Percentiles rank a stretch among this genome's conserved stretches.
phyloP scores from a whole-genome alignment of 2,888 invertebrate species.

The Elmis aenea region DNA sequence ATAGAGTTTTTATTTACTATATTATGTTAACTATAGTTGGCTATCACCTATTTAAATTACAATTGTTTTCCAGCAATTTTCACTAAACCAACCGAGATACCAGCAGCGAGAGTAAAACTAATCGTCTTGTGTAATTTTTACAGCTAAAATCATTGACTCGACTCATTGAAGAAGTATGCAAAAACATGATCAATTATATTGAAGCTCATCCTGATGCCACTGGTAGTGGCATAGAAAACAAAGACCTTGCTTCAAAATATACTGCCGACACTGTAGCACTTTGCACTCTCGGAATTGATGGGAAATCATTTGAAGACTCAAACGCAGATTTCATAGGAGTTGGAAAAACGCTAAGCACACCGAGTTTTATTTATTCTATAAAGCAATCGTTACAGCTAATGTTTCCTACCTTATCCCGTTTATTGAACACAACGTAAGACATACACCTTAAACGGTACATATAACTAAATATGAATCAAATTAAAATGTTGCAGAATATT shows the following conservation, averaged over 20 bases:
- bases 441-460: too few species aligned
- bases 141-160: slow-evolving; percentile 45
- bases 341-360: slow-evolving; percentile 25
- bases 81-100: too few species aligned
- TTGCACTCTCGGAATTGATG: slow-evolving; percentile 46
- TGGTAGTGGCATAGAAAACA: too few species aligned
- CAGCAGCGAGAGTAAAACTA: too few species aligned
- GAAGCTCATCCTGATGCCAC: too few species aligned
- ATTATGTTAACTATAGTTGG: too few species aligned
- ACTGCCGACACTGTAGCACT: slow-evolving; percentile 45
- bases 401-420: slow-evolving; percentile 13
- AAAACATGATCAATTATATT: slow-evolving; percentile 39
- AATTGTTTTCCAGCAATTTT: too few species aligned
- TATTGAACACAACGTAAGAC: slow-evolving; percentile 10
- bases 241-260: slow-evolving; percentile 23
- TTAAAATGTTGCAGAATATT: too few species aligned
- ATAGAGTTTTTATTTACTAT: too few species aligned
- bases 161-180: slow-evolving; percentile 43
- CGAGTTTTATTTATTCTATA: slow-evolving; percentile 8
- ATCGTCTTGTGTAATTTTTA: too few species aligned
- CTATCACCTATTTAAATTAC: too few species aligned
- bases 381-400: slow-evolving; percentile 11
- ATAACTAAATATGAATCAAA: too few species aligned
- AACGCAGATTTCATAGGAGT: slow-evolving; percentile 29
- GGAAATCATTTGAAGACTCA: slow-evolving; percentile 42